Conservation (phyloP, 1,140 invertebrate species). For the Zaprionus tsacasi region DNA sequence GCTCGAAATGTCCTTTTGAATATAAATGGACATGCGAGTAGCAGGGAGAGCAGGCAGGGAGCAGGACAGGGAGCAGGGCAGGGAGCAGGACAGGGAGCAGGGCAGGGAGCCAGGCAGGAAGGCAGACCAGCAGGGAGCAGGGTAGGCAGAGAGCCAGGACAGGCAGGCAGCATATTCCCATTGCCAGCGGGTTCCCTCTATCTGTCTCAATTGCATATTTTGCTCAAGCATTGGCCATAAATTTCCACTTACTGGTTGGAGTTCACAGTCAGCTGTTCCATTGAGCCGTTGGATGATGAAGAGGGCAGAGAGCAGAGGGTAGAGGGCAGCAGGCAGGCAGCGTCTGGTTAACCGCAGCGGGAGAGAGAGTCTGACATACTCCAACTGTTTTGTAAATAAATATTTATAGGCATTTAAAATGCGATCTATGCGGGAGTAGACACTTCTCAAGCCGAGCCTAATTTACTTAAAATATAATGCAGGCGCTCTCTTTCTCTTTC, state of each 20-base stretch:
- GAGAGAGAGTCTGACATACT: constrained; percentile 1
- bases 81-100: too few species aligned
- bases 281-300: neutral
- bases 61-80: too few species aligned
- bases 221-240: constrained; percentile 51
- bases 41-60: neutral
- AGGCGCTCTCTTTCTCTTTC: neutral
- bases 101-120: too few species aligned
- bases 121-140: too few species aligned
- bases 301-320: neutral
- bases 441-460: constrained; percentile 42
- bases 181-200: constrained; percentile 2
- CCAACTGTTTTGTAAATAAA: constrained; percentile 57
- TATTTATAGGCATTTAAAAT: constrained; percentile 74
- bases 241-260: constrained; percentile 44
- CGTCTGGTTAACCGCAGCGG: constrained; percentile 44
- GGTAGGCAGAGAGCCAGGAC: too few species aligned
- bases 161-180: neutral
- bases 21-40: constrained; percentile 41
- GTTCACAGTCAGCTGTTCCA: constrained; percentile 1
- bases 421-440: constrained; percentile 46
- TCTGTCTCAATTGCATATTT: constrained; percentile 51
- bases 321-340: neutral
- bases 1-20: constrained; percentile 53
- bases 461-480: constrained; percentile 72